Percentiles rank a stretch among this genome's conserved stretches.
Conservation (phyloP, 2,888 invertebrate species). For the Netelia virgata region DNA sequence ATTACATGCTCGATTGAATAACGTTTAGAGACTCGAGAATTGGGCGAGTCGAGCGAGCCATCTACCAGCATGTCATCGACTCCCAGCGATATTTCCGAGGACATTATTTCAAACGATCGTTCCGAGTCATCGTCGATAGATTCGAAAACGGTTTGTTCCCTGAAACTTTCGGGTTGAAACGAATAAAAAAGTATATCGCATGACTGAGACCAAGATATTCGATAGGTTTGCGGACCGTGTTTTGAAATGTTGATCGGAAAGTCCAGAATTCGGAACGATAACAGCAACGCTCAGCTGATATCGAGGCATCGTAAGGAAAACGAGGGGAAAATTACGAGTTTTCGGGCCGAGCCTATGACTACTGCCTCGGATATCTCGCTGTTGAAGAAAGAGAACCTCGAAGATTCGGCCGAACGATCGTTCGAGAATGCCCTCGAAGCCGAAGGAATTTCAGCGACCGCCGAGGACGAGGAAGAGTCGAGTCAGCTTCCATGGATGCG, state of each 20-base stretch:
- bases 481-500: constrained; percentile 3
- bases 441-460: not conserved
- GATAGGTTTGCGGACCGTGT: constrained; percentile 44
- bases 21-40: constrained; percentile 22
- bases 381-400: not conserved
- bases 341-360: constrained; percentile 4
- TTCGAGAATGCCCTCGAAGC: not conserved
- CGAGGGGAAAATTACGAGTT: not conserved
- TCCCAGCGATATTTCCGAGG: constrained; percentile 10
- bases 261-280: not conserved
- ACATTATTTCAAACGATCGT: not conserved
- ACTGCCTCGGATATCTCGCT: constrained; percentile 40
- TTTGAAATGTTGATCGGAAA: constrained; percentile 17
- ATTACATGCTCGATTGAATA: constrained; percentile 27
- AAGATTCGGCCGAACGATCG: not conserved
- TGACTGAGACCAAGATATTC: constrained; percentile 27
- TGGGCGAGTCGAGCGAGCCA: not conserved
- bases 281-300: not conserved
- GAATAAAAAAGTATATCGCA: not conserved
- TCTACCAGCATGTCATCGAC: not conserved
- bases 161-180: constrained; percentile 4
- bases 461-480: not conserved
- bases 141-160: constrained; percentile 34
- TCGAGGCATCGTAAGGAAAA: not conserved
- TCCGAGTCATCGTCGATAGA: not conserved